phyloP scores from a whole-genome alignment of 2,797 vertebrate species.

The Megalops cyprinoides region DNA sequence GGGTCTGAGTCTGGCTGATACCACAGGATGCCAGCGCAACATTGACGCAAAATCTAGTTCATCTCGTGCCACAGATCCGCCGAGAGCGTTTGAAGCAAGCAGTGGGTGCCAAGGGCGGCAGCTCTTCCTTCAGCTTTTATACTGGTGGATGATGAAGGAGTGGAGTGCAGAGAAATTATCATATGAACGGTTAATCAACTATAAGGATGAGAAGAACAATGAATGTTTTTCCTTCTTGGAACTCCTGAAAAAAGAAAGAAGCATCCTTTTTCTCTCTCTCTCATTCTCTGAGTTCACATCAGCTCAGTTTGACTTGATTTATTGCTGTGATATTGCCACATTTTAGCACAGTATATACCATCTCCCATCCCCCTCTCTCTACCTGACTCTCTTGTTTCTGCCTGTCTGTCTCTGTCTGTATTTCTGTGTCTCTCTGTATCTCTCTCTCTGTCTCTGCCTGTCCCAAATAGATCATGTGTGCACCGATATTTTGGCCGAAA shows the following conservation, averaged over 20 bases:
- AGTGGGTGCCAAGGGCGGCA: too few species aligned
- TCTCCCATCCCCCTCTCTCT: too few species aligned
- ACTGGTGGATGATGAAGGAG: neutral
- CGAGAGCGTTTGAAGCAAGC: neutral
- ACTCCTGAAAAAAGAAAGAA: neutral
- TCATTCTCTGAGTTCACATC: too few species aligned
- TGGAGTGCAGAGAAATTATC: neutral
- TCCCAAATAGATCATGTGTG: neutral
- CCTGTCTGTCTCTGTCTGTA: too few species aligned
- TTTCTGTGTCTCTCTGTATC: neutral
- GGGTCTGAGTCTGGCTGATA: slow-evolving; percentile 10
- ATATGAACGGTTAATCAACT: neutral
- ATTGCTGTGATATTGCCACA: too few species aligned
- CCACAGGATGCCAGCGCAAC: neutral
- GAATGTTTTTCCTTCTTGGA: neutral
- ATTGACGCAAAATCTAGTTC: neutral
- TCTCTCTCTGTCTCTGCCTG: neutral
- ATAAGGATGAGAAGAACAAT: neutral
- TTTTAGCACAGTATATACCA: too few species aligned
- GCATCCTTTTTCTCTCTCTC: neutral
- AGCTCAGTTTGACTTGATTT: too few species aligned
- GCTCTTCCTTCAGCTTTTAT: too few species aligned
- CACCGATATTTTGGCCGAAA: neutral
- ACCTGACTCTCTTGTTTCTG: too few species aligned
- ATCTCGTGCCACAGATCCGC: neutral